Conservation (phyloP, 2,888 invertebrate genomes). For the Bembecia ichneumoniformis region DNA sequence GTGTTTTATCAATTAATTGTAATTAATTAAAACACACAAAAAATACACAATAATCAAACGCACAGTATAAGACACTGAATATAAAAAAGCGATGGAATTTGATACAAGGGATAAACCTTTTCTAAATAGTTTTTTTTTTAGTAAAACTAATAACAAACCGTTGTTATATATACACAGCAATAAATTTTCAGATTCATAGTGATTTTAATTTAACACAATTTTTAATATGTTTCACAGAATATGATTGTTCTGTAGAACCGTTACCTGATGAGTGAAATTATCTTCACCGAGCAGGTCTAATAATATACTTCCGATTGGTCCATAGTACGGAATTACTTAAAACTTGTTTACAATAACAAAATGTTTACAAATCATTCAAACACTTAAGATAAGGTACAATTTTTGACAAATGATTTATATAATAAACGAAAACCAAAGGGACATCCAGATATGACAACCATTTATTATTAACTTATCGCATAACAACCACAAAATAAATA, state of each 20-base stretch:
- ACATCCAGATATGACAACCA: neutral
- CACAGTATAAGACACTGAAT: too few relatives aligned
- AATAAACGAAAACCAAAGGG: neutral
- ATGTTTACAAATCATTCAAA: conserved; percentile 53
- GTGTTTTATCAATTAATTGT: neutral
- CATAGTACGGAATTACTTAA: conserved; percentile 58
- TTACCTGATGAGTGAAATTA: conserved; percentile 48
- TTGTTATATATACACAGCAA: neutral
- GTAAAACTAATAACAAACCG: neutral
- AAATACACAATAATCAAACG: neutral
- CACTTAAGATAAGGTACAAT: conserved; percentile 30
- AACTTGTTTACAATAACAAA: conserved; percentile 54
- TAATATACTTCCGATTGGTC: conserved; percentile 41
- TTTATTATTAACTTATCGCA: too few relatives aligned
- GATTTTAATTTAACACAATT: neutral
- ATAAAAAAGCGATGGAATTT: too few relatives aligned
- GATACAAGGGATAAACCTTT: too few relatives aligned
- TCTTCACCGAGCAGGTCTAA: conserved; percentile 31
- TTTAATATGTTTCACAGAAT: conserved; percentile 18
- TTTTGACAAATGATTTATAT: neutral
- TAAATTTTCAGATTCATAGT: conserved; percentile 32
- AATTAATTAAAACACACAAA: neutral
- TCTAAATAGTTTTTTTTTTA: too few relatives aligned
- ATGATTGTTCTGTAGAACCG: conserved; percentile 33
- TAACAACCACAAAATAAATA: too few relatives aligned